Base-by-base conservation (phyloP, 2,113 vertebrate species). In the Nestor notabilis region DNA sequence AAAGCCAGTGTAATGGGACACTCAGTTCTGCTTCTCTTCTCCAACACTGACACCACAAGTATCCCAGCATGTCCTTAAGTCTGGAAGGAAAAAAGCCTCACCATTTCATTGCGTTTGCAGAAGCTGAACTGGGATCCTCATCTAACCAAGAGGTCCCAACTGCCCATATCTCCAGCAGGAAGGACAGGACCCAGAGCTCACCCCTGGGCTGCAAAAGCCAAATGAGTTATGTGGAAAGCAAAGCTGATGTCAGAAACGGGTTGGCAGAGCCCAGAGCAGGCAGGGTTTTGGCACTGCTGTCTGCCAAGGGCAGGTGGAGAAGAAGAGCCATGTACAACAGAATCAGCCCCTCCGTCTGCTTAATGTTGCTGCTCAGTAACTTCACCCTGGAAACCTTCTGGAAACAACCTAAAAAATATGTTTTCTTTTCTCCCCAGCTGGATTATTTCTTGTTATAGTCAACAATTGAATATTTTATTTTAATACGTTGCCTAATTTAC, bases 1-100 rank as follows among this genome's bases (percentile, higher is more conserved):
- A 91, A 91, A 78, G 76, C 31, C 11, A 1, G 13, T 49, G 90
- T 82, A 95, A 95, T 11, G 81, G 91, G 91, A 95, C 89, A 76
- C 83, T 93, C 33, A 2, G 92, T 61, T 95, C 94, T 97, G 95
- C 82, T 97, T 95, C 94, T 94, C 95, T 87, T 97, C 91, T 88
- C 74, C 89, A 65, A 68, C 94, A 95, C 95, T 75, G 95, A 96
- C 96, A 95, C 92, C 89, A 76, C 7, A 43, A 87, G 56, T 65
- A 87, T 84, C 95, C 41, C 28, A 0, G 66, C 18, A 3, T 88
- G 75, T 93, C 84, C 92, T 93, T 27, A 44, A n/a, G 52, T 56
- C 14, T 55, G 49, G 64, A 81, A 91, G 76, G 13, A 68, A 87
- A 88, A 86, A 60, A 8, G 21, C 9, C 7, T 65, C 80, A 47